Evolutionary conservation across 1,140 invertebrate species (phyloP).

Genomic region (Heliconius himera): DNA sequence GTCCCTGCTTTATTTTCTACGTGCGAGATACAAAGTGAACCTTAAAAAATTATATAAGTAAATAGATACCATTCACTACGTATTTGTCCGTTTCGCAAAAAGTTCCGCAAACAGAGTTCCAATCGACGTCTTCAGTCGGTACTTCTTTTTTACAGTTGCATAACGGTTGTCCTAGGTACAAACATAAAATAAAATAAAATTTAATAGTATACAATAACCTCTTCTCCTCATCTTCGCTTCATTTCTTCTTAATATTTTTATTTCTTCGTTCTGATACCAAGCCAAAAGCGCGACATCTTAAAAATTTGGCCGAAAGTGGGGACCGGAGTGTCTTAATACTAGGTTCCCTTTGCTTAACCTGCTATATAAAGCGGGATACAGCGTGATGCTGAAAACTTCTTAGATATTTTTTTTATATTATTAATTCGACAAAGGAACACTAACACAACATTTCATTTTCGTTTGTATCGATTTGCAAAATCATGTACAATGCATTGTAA

Average conservation of each 20-base stretch:
- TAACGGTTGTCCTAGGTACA: conserved; percentile 53
- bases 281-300: background rate
- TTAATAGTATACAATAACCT: no score
- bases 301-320: background rate
- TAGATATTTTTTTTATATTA: no score
- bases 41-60: background rate
- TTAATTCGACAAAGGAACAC: no score
- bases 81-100: conserved; percentile 63
- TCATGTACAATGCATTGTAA: no score
- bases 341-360: background rate
- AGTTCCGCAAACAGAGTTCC: conserved; percentile 54
- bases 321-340: background rate
- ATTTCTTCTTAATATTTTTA: background rate
- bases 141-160: conserved; percentile 47
- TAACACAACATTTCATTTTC: no score
- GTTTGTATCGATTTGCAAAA: no score
- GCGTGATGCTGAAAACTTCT: background rate
- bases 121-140: conserved; percentile 39
- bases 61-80: conserved; percentile 53
- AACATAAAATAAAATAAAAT: background rate
- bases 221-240: no score
- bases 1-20: no score
- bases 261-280: background rate
- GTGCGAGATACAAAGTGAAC: background rate
- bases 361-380: background rate